Base-by-base conservation (phyloP, 2,113 vertebrate species). In the Mus spicilegus region DNA sequence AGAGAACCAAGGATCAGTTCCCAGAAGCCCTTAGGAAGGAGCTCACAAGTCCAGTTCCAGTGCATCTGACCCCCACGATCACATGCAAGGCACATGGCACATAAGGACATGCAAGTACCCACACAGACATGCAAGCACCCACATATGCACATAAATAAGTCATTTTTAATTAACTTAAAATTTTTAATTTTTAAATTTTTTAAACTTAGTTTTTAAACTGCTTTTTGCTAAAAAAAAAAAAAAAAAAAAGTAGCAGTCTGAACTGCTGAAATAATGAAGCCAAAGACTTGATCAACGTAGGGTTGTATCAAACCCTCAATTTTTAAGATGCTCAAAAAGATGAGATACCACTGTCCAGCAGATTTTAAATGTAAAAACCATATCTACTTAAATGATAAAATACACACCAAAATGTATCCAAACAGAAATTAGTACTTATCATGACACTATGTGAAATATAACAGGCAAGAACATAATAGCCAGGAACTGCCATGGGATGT, bases 381-480 rank as follows among this genome's bases (percentile, higher is more conserved):
- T 56, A 33, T 61, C 56, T 91, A 75, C 14, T 76, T 75, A 85
- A 39, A 85, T 91, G 63, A 95, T 12, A 24, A 93, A 94, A 75
- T 56, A 51, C 4, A 92, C 20, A 78, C 81, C 4, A 42, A 70
- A 92, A 54, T 90, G 28, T 3, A 69, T 69, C 54, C 30, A 95
- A 87, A 78, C 81, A 76, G 58, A 93, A 80, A 81, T 90, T 17
- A 85, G 5, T 69, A 84, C 42, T 86, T 63, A 63, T 17, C 7
- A 90, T 88, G 86, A 91, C 10, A 80, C 36, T 85, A 19, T 84
- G 88, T 89, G 65, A 61, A 85, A 69, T 75, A 76, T 75, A 78
- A 56, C 49, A 93, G 49, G 16, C 88, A 51, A 70, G 30, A 93
- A 90, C 93, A 85, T 49, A 51, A 36, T 72, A 28, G 63, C 33